Evolutionary conservation across 2,888 invertebrate genomes (phyloP), one percentile per base, ranked within the genome.

Genomic region (Minunthozetes semirufus): DNA sequence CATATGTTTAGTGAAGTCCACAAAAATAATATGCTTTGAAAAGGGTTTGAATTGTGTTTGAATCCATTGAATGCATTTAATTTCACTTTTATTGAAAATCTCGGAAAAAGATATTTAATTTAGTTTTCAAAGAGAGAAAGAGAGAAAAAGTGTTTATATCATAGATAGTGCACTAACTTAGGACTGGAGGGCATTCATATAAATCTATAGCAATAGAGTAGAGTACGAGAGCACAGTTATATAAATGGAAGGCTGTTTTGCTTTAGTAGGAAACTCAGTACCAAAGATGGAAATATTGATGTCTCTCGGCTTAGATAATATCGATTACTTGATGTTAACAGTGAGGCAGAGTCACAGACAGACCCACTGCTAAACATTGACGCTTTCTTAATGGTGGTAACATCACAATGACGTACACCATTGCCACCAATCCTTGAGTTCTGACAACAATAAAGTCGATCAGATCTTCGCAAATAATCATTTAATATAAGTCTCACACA

Each of bases 61-160:
- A n/a, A n/a, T n/a, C n/a, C 53, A 53, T 15, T 53, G 6, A 6
- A 19, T 53, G 53, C n/a, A 11, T 63, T 63, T 13, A 33, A 25
- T 63, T 29, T 63, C n/a, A 33, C n/a, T 63, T 25, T 33, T 6
- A 59, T n/a, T 59, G 11, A 19, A 63, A 63, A 63, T 63, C 63
- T 63, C 63, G 33, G 33, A 27, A 59, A 63, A 63, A 63, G 63
- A 63, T 63, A 63, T 63, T 63, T 63, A 29, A 63, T 63, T 63
- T 63, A 63, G 63, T 63, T 63, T 63, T 63, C 33, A 17, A 19
- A 56, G 25, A 56, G 22, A 22, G 19, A 56, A 56, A 29, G 33
- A 33, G 33, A 29, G 33, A 63, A 15, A 33, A 33, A 15, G 33
- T 63, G 29, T 63, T 33, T 63, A 63, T 63, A 29, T 15, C 33